These are phyloP conservation scores for Panurus biarmicus DNA, from an alignment of 2,113 vertebrate genomes.

Conservation along the genomic window DNA sequence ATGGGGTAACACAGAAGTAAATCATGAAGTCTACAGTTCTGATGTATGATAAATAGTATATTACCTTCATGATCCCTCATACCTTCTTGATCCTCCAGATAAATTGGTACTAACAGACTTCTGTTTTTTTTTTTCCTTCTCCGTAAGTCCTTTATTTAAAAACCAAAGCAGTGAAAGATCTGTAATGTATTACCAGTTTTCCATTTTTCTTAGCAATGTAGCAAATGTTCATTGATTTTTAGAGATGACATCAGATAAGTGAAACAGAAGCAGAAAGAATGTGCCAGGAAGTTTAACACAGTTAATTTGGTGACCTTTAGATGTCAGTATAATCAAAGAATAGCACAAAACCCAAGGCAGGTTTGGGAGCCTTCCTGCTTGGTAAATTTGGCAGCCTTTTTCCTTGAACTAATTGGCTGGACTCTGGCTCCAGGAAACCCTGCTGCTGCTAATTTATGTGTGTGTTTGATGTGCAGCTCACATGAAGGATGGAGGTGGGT, in stretches of 20 bases:
- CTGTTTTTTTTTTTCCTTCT: background rate
- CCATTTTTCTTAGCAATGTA: background rate
- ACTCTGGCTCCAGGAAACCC: background rate
- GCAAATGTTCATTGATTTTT: background rate
- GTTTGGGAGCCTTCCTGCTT: background rate
- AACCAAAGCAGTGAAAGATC: background rate
- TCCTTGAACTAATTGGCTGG: background rate
- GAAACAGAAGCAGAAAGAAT: background rate
- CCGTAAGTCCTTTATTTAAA: background rate
- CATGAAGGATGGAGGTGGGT: accelerated
- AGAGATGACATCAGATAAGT: background rate
- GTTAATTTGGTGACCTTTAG: constrained; percentile 53
- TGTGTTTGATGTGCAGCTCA: background rate
- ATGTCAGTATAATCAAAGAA: constrained; percentile 60
- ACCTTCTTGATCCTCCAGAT: background rate
- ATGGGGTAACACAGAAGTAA: background rate
- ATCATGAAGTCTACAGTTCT: background rate
- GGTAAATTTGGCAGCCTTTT: background rate
- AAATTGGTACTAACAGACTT: background rate
- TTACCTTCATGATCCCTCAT: background rate
- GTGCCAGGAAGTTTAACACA: background rate
- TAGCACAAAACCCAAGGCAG: background rate
- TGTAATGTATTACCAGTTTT: background rate
- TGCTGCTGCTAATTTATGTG: background rate
- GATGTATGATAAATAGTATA: background rate